Conservation (phyloP, 2,888 invertebrate species). For the Cheilosia grossa region DNA sequence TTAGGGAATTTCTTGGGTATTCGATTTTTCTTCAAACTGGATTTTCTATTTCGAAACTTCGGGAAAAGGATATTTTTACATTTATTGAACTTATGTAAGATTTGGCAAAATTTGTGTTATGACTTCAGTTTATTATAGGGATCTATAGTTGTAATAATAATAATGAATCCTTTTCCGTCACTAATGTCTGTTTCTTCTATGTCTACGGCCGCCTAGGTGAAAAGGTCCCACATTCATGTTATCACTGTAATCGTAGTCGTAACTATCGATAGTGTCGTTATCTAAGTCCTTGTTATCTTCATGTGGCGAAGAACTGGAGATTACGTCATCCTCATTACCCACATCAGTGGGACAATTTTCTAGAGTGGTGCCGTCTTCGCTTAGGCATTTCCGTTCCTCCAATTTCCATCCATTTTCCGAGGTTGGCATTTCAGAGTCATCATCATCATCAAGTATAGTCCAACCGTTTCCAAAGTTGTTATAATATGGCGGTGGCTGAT, state of each 20-base stretch:
- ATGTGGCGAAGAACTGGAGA: background rate
- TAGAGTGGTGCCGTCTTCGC: slow-evolving; percentile 71
- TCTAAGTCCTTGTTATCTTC: slow-evolving; percentile 69
- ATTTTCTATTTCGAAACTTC: no score
- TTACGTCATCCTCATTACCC: background rate
- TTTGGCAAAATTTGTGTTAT: no score
- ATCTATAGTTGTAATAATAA: background rate
- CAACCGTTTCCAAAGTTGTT: background rate
- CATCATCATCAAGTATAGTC: background rate
- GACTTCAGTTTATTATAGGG: no score
- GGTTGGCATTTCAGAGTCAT: slow-evolving; percentile 5
- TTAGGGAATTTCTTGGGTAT: no score
- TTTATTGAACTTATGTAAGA: no score
- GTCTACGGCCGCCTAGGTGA: background rate
- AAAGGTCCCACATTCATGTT: background rate
- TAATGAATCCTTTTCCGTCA: background rate
- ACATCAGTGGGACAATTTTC: slow-evolving; percentile 35
- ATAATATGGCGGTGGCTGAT: background rate
- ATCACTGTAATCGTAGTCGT: slow-evolving; percentile 52
- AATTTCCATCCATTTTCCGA: slow-evolving; percentile 68
- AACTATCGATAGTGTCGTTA: background rate
- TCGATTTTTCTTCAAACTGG: no score
- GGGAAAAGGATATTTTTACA: no score
- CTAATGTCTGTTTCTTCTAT: background rate
- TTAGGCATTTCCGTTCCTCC: slow-evolving; percentile 76